Base-by-base conservation (phyloP, 2,113 vertebrate species). In the Cheirogaleus medius region DNA sequence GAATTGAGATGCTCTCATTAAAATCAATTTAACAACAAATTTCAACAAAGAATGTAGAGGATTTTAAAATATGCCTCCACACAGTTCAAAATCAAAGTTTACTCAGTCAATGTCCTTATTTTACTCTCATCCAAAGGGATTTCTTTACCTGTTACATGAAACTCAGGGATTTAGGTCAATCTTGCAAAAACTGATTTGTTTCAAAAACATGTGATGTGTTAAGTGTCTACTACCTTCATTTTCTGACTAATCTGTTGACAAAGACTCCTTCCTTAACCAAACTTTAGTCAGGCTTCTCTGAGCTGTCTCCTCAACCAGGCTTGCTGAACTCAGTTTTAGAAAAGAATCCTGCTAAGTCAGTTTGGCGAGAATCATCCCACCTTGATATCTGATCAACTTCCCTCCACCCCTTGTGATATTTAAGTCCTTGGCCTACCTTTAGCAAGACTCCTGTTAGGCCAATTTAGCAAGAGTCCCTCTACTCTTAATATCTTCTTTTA, bases 51-150 rank as follows among this genome's bases (percentile, higher is more conserved):
- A 93, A 76, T 52, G 44, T 64, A 88, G 17, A 81, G 25, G 49
- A 82, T 73, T 90, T 95, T 15, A 90, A 98, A 96, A 83, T 21
- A 92, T n/a, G 44, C 17, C 34, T 60, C 47, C 49, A 32, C 27
- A 3, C 25, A 56, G 32, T 29, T 95, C n/a, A 90, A n/a, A 86
- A 68, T 85, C 37, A 56, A 96, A 92, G 21, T 15, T 68, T 47
- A 17, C 37, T 77, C 37, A 63, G 23, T 20, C 29, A 84, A 89
- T 34, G 13, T 37, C 15, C 39, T 93, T 77, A 91, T 49, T 93
- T 93, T 37, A 73, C 4, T 8, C 13, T 63, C 6, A 84, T 25
- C 20, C 13, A 81, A 86, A 91, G 17, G 47, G 23, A 58, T 76
- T 88, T 77, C 56, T 76, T 83, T 77, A 68, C 8, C 3, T 91